Conservation (phyloP, 2,888 invertebrate genomes). For the Plebejus anna region DNA sequence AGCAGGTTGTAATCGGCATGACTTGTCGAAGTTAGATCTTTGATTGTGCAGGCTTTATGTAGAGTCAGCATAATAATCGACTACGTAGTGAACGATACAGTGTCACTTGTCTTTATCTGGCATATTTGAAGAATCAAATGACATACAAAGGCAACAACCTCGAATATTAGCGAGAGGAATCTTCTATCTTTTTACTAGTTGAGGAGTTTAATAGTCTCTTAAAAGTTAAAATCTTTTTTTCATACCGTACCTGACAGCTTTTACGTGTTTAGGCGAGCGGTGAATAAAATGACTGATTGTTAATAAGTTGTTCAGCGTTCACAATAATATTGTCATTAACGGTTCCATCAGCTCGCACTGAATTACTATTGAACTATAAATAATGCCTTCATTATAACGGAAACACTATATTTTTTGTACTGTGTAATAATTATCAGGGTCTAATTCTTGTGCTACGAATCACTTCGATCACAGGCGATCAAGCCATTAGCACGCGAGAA, state of each 20-base stretch:
- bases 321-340: slow-evolving; percentile 69
- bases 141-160: too few species aligned
- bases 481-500: too few species aligned
- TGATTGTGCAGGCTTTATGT: slow-evolving; percentile 53
- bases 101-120: too few species aligned
- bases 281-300: slow-evolving; percentile 49
- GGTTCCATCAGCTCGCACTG: slow-evolving; percentile 32
- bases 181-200: too few species aligned
- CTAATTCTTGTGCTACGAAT: not conserved
- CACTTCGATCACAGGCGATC: not conserved
- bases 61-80: slow-evolving; percentile 43
- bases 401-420: slow-evolving; percentile 3
- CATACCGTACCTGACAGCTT: slow-evolving; percentile 42
- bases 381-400: slow-evolving; percentile 1
- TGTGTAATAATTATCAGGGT: not conserved
- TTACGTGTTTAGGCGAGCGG: slow-evolving; percentile 46
- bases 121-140: too few species aligned
- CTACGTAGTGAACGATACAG: not conserved
- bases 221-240: slow-evolving; percentile 32
- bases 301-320: slow-evolving; percentile 56
- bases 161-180: too few species aligned
- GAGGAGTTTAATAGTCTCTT: too few species aligned
- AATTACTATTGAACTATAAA: slow-evolving; percentile 19
- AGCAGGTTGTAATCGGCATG: slow-evolving; percentile 47
- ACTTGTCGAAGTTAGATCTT: slow-evolving; percentile 59